Evolutionary conservation across 2,797 vertebrate genomes (phyloP), one percentile per base, ranked within the genome.

Genomic region (Distichodus sexfasciatus): DNA sequence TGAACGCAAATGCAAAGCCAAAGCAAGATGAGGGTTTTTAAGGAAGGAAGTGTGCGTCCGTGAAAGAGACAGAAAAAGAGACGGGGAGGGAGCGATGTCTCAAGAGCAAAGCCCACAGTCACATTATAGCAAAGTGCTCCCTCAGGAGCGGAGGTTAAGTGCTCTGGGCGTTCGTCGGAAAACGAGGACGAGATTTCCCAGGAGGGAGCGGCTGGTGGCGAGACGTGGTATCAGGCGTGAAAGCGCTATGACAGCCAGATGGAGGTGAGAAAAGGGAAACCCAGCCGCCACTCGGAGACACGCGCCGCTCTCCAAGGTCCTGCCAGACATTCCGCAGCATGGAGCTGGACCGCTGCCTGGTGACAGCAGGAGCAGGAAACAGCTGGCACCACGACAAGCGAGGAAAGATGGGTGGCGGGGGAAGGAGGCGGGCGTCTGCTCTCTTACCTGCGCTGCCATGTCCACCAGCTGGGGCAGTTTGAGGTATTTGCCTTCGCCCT

Each of bases 401-500:
- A 36, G 50, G 6, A 3, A 9, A 54, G 23, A 36, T 23, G 1
- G n/a, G 21, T 2, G 10, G 11, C 3, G 15, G n/a, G 54, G 11
- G 5, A 2, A 54, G 31, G 60, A 67, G 55, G 60, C n/a, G n/a
- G n/a, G n/a, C n/a, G 1, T 29, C 60, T 76, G 38, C 15, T 24
- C 67, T 69, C 64, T 40, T 92, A 98, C 97, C 95, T 99, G 97
- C 78, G 96, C 96, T 76, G 96, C 97, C 97, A 98, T 98, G 83
- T 99, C 97, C 6, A 99, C 95, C 81, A 99, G 88, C 72, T 98
- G 96, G 6, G 97, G 97, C 78, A 99, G 92, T 83, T 98, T 98
- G 87, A 98, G 89, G 78, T 92, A 93, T 76, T 94, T 96, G 12
- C 97, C 97, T 67, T 98, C 96, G 51, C 95, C 97, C 83, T 98